Conservation (phyloP, 2,797 vertebrate species). For the Thripadectes ignobilis region DNA sequence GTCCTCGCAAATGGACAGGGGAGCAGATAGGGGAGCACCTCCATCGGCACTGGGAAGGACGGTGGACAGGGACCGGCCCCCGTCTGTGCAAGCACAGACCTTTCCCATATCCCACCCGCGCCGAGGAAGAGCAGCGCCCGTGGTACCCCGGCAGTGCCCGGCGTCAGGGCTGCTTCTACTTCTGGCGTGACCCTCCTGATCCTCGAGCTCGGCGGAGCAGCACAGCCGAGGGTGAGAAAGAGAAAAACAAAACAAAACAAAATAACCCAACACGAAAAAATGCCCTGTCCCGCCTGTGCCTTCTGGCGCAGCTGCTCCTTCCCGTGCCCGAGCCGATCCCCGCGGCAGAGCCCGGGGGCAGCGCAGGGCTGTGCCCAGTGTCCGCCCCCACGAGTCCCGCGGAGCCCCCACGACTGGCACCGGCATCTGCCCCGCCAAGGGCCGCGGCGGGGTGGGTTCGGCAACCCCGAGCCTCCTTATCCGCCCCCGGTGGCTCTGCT, state of each 20-base stretch:
- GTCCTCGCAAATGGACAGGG: background rate
- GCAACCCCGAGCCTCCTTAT: background rate
- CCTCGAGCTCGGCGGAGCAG: background rate
- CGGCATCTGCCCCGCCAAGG: background rate
- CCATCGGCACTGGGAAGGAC: background rate
- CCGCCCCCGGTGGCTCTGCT: background rate
- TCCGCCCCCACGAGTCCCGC: background rate
- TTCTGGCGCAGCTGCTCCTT: background rate
- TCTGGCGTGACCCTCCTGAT: background rate
- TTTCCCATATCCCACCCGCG: background rate
- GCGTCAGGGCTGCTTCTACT: background rate
- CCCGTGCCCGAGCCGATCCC: background rate
- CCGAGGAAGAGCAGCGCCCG: background rate
- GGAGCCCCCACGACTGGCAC: background rate
- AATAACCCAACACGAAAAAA: background rate
- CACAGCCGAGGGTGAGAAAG: background rate
- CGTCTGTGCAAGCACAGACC: fast-evolving
- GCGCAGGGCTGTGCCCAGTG: background rate
- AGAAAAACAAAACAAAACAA: background rate
- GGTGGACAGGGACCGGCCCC: background rate
- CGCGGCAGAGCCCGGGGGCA: background rate
- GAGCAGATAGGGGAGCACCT: background rate
- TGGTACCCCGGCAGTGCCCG: background rate
- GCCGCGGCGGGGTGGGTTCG: background rate
- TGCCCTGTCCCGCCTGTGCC: background rate